Conservation (phyloP, 2,888 invertebrate genomes). For the Caenorhabditis parvicauda region DNA sequence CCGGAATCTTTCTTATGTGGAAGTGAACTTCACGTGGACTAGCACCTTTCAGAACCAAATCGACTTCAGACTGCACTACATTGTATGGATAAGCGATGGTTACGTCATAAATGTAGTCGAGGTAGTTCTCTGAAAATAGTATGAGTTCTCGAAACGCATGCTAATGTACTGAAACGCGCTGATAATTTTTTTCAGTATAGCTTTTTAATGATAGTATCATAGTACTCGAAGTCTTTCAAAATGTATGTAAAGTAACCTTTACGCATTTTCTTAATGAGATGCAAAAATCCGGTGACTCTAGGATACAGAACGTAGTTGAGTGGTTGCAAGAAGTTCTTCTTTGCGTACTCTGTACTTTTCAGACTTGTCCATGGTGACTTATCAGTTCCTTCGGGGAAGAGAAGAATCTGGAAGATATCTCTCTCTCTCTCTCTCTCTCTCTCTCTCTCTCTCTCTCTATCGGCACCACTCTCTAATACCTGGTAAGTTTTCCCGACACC, state of each 20-base stretch:
- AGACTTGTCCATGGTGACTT: constrained; percentile 73
- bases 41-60: constrained; percentile 72
- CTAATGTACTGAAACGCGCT: neutral
- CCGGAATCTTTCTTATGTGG: constrained; percentile 69
- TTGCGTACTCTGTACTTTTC: constrained; percentile 64
- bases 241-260: constrained; percentile 65
- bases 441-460: neutral
- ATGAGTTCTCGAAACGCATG: neutral
- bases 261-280: constrained; percentile 67
- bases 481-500: constrained; percentile 70
- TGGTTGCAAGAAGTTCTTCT: constrained; percentile 64
- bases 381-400: constrained; percentile 86
- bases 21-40: constrained; percentile 78
- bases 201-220: neutral
- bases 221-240: neutral
- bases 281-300: constrained; percentile 75
- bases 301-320: constrained; percentile 81
- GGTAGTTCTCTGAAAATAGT: constrained; percentile 67
- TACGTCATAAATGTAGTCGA: constrained; percentile 80
- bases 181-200: neutral
- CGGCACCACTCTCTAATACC: constrained; percentile 46
- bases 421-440: neutral
- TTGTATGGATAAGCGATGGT: constrained; percentile 80
- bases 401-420: constrained; percentile 69
- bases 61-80: constrained; percentile 76